A percentile compares a stretch with the other conserved stretches of the same genome.
Conservation (phyloP, 2,888 invertebrate genomes). For the Scaptodrosophila latifasciaeformis region DNA sequence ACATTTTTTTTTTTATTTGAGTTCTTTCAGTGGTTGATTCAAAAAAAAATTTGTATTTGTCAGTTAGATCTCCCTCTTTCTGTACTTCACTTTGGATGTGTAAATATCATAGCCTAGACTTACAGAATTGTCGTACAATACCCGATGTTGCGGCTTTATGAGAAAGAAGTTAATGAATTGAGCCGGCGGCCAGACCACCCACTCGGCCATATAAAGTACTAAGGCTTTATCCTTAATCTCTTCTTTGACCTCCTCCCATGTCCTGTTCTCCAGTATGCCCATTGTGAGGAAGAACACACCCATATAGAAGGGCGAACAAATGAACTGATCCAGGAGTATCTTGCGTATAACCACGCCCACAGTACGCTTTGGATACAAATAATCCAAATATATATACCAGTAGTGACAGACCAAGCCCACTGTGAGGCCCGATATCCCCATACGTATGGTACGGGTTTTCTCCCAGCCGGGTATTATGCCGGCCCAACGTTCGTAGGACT, state of each 20-base stretch:
- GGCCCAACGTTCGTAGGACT: conserved; percentile 82
- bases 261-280: conserved; percentile 81
- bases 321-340: conserved; percentile 85
- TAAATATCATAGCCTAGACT: conserved; percentile 90
- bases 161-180: conserved; percentile 92
- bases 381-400: conserved; percentile 88
- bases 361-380: conserved; percentile 80
- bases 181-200: conserved; percentile 93
- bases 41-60: no score
- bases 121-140: conserved; percentile 88
- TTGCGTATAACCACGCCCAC: conserved; percentile 82
- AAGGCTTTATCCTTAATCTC: conserved; percentile 84
- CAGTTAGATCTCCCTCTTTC: no score
- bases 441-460: conserved; percentile 80
- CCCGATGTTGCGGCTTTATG: conserved; percentile 85
- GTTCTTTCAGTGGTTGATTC: no score
- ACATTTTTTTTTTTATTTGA: no score
- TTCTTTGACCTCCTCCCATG: conserved; percentile 78
- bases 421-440: conserved; percentile 84
- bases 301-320: conserved; percentile 88
- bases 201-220: conserved; percentile 87
- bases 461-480: conserved; percentile 78
- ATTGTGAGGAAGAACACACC: conserved; percentile 84
- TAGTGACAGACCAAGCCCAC: conserved; percentile 89
- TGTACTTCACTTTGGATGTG: conserved; percentile 85